Conservation (phyloP, 2,113 vertebrate genomes). For the Candoia aspera region DNA sequence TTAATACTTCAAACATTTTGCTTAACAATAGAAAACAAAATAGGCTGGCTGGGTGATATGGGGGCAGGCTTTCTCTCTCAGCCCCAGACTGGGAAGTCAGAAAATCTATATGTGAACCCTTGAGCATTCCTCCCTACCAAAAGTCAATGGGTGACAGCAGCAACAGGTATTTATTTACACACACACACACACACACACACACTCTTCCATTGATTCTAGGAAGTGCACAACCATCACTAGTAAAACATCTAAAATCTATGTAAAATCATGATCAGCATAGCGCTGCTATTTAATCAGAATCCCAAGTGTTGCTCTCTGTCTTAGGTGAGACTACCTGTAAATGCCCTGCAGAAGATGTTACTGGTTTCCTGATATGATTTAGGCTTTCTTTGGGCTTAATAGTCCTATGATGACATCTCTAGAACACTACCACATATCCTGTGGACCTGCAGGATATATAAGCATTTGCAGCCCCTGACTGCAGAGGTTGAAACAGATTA, state of each 20-base stretch:
- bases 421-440: background rate
- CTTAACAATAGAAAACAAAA: background rate
- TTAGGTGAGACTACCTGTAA: background rate
- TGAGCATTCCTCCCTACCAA: background rate
- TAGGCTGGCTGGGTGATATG: background rate
- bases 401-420: background rate
- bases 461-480: background rate
- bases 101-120: background rate
- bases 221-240: background rate
- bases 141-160: background rate
- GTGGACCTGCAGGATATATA: background rate
- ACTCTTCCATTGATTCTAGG: background rate
- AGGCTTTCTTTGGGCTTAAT: background rate
- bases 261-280: background rate
- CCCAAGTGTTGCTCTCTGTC: background rate
- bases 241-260: background rate
- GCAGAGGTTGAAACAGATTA: background rate
- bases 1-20: background rate
- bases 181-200: background rate
- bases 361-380: background rate
- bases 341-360: background rate
- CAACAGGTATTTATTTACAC: background rate
- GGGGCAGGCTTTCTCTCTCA: background rate
- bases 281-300: background rate
- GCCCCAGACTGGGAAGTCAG: background rate